Percentiles rank a stretch among this genome's conserved stretches.
Conservation (phyloP, 2,888 invertebrate genomes). For the Mesochorus sp. region DNA sequence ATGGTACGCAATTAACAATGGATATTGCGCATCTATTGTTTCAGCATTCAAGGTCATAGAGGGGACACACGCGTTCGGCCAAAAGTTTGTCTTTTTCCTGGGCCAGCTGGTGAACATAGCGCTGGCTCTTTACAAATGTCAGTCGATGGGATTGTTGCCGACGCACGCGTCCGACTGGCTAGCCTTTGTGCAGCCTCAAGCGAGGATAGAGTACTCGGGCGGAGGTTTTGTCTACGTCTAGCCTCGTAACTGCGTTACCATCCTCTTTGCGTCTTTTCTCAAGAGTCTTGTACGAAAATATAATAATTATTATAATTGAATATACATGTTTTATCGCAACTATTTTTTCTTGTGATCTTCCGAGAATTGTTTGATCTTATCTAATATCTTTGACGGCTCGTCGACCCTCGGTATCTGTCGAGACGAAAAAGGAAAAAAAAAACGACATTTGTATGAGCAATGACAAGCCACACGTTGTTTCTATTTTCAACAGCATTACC, state of each 20-base stretch:
- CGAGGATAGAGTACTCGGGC: constrained; percentile 92
- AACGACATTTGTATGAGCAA: too few relatives aligned
- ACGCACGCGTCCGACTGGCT: constrained; percentile 99
- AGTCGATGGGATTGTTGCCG: constrained; percentile 98
- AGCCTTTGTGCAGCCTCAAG: constrained; percentile 96
- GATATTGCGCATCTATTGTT: constrained; percentile 57
- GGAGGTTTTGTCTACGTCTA: constrained; percentile 85
- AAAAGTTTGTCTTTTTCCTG: constrained; percentile 96
- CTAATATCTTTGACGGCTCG: constrained; percentile 89
- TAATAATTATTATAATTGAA: too few relatives aligned
- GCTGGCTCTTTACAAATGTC: constrained; percentile 97
- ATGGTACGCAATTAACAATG: constrained; percentile 2
- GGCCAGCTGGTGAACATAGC: constrained; percentile 96
- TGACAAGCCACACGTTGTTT: background rate
- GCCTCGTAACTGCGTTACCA: constrained; percentile 30
- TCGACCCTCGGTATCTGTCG: constrained; percentile 92
- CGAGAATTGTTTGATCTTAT: constrained; percentile 87
- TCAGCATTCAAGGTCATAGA: constrained; percentile 95
- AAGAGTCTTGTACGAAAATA: too few relatives aligned
- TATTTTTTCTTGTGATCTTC: constrained; percentile 86
- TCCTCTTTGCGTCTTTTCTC: background rate
- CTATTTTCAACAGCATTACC: constrained; percentile 81
- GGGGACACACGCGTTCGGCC: constrained; percentile 93
- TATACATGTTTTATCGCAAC: too few relatives aligned
- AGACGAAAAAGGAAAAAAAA: background rate